A percentile compares a stretch with the other conserved stretches of the same genome.
Evolutionary conservation across 2,888 invertebrate genomes (phyloP).

Genomic region (Brachypalpus laphriformis): DNA sequence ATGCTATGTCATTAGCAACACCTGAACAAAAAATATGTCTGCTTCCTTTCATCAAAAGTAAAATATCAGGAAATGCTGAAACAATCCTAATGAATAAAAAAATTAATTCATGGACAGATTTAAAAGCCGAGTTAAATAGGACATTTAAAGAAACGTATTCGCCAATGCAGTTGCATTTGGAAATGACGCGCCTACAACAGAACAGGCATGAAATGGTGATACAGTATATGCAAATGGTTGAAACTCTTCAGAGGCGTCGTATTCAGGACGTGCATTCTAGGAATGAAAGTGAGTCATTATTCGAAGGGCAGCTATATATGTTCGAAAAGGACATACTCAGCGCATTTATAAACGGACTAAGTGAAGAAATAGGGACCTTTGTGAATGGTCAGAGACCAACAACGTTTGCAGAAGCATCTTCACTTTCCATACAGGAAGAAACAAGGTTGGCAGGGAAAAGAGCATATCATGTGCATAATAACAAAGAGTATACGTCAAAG

Average conservation of each 20-base stretch:
- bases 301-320: slow-evolving; percentile 23
- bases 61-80: slow-evolving; percentile 14
- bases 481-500: neutral
- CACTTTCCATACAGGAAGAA: slow-evolving; percentile 26
- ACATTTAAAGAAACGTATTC: slow-evolving; percentile 26
- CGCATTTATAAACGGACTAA: slow-evolving; percentile 35
- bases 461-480: neutral
- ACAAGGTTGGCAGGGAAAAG: neutral
- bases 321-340: slow-evolving; percentile 19
- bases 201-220: slow-evolving; percentile 8
- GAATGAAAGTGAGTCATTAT: slow-evolving; percentile 12
- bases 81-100: slow-evolving; percentile 8
- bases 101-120: neutral
- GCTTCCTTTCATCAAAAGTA: neutral
- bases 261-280: slow-evolving; percentile 19
- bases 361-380: slow-evolving; percentile 9
- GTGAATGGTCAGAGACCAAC: slow-evolving; percentile 20
- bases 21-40: neutral
- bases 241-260: slow-evolving; percentile 15
- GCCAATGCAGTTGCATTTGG: slow-evolving; percentile 22
- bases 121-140: too few relatives aligned
- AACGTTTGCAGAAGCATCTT: slow-evolving; percentile 22
- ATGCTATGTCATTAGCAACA: too few relatives aligned
- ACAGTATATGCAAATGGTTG: slow-evolving; percentile 8
- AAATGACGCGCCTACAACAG: slow-evolving; percentile 35